Conservation (phyloP, 2,113 vertebrate species). For the Polypterus bichir region DNA sequence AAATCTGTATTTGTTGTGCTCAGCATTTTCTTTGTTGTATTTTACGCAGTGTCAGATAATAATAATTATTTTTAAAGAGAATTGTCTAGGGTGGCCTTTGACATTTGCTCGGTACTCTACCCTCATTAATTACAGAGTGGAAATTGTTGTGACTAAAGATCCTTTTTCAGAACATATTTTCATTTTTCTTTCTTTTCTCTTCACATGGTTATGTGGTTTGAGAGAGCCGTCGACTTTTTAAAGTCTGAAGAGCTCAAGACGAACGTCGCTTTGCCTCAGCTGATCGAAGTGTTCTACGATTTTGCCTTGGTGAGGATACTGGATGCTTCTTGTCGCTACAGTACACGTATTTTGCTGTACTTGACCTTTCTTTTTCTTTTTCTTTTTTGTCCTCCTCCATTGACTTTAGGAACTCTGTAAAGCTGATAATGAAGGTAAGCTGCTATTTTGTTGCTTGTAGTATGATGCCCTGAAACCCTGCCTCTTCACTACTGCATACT, state of each 20-base stretch:
- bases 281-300: constrained; percentile 56
- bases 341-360: background rate
- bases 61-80: too few relatives aligned
- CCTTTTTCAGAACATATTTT: too few relatives aligned
- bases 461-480: too few relatives aligned
- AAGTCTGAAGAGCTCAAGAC: constrained; percentile 12
- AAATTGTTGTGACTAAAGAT: too few relatives aligned
- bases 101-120: background rate
- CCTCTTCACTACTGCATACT: too few relatives aligned
- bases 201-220: constrained; percentile 66
- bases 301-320: constrained; percentile 47
- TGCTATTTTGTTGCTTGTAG: too few relatives aligned
- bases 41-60: too few relatives aligned
- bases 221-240: constrained; percentile 37
- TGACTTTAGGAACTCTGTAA: background rate
- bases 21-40: too few relatives aligned
- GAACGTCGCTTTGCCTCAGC: constrained; percentile 18
- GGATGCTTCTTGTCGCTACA: background rate
- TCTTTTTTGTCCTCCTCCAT: background rate
- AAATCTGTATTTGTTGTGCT: too few relatives aligned
- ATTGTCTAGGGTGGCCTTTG: background rate
- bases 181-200: constrained; percentile 14
- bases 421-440: background rate
- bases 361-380: constrained; percentile 9
- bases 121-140: too few relatives aligned